A percentile compares a stretch with the other conserved stretches of the same genome.
Conservation (phyloP, 1,140 invertebrate genomes). For the Sycophaga agraensis region DNA sequence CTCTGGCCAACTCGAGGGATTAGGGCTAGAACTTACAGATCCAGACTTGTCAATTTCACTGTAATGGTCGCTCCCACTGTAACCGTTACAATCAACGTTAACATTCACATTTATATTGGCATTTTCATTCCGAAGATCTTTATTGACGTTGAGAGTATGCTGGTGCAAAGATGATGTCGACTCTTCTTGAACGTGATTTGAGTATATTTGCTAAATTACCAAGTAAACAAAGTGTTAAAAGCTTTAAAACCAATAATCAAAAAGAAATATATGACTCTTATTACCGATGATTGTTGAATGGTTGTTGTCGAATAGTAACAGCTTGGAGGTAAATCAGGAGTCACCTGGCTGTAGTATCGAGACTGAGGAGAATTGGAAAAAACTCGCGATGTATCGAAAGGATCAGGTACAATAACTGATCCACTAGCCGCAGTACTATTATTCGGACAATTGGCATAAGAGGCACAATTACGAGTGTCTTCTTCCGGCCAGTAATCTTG, state of each 20-base stretch:
- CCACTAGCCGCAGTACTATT: conserved; percentile 20
- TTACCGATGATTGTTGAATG: conserved; percentile 14
- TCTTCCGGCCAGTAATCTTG: conserved; percentile 43
- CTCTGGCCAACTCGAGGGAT: conserved; percentile 44
- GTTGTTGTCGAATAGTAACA: not conserved
- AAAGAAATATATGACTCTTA: not conserved
- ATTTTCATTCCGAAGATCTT: conserved; percentile 35
- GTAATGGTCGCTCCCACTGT: conserved; percentile 37
- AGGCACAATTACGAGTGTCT: conserved; percentile 47
- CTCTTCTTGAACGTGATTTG: conserved; percentile 40
- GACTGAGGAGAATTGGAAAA: conserved; percentile 47
- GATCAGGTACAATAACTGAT: conserved; percentile 42
- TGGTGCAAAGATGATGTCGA: not conserved
- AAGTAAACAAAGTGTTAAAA: too few relatives aligned
- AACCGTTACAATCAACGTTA: conserved; percentile 28
- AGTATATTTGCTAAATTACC: conserved; percentile 37
- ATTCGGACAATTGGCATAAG: conserved; percentile 51
- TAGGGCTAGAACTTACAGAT: conserved; percentile 21
- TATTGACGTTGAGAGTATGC: conserved; percentile 31
- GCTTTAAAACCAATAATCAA: not conserved
- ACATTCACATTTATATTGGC: conserved; percentile 43
- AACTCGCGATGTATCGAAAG: conserved; percentile 65
- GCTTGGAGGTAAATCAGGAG: conserved; percentile 39
- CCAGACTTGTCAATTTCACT: conserved; percentile 45
- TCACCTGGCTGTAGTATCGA: conserved; percentile 56